These are phyloP conservation scores for Pyrocephalus nanus DNA, from an alignment of 2,797 vertebrate genomes.

Conservation along the genomic window DNA sequence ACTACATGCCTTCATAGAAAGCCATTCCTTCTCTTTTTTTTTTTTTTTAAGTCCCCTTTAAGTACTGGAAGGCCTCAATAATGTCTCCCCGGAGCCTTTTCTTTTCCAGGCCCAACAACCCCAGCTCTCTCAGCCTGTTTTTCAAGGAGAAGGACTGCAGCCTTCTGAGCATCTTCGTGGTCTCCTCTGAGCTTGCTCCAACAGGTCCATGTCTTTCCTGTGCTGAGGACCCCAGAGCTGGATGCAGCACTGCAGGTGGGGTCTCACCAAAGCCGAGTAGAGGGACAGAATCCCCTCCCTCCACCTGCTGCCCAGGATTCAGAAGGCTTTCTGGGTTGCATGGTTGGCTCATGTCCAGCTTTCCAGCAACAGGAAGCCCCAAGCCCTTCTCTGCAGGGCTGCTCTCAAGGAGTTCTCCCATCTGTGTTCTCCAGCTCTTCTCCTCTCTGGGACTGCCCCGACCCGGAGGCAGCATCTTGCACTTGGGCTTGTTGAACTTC, in stretches of 20 bases:
- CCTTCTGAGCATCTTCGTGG: not conserved
- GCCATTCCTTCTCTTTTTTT: not conserved
- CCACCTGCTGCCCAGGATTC: not conserved
- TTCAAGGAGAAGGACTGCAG: not conserved
- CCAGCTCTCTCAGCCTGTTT: not conserved
- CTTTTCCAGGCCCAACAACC: not conserved
- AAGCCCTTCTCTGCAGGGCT: not conserved
- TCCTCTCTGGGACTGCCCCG: not conserved
- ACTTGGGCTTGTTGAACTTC: not conserved
- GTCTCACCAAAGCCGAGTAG: not conserved
- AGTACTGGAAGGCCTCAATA: not conserved
- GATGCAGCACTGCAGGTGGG: not conserved
- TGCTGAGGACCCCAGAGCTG: not conserved
- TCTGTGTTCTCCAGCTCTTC: not conserved
- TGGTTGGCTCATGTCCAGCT: not conserved
- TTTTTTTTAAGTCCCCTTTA: not conserved
- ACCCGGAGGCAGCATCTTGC: not conserved
- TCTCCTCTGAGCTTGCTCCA: not conserved
- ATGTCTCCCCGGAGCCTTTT: not conserved
- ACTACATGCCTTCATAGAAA: not conserved
- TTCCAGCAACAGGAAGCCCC: not conserved
- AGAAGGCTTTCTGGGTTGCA: not conserved
- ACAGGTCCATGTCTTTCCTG: not conserved
- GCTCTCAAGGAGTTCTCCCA: not conserved
- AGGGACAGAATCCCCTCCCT: not conserved